Base-by-base conservation (phyloP, 2,797 vertebrate genomes). In the Gymnoscopelus braueri region DNA sequence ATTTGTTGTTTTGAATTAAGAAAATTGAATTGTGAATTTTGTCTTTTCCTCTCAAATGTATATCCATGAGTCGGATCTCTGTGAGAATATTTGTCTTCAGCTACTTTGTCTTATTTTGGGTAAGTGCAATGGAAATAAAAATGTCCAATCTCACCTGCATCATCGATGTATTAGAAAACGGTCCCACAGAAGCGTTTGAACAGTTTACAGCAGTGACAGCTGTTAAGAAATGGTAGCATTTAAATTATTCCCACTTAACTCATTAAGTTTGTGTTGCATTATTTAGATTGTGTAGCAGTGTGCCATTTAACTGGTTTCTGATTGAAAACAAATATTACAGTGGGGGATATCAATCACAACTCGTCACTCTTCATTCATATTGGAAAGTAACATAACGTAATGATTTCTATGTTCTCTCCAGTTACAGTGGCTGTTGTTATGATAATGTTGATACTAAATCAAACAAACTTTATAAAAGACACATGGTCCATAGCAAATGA, bases 121-220 rank as follows among this genome's bases (percentile, higher is more conserved):
- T n/a, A 83, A 60, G 85, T 90, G 85, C 85, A 88, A 86, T 89
- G 68, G 66, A 69, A 79, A 67, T 67, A 72, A 19, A 65, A 26
- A n/a, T 72, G 75, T 67, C 11, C 47, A 35, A 75, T 81, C 49
- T 63, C 48, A 61, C 67, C 63, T 77, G 32, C 63, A 5, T 67
- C 24, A 59, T 76, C 14, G 56, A 77, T 35, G 56, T 55, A 48
- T 5, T 57, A 51, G 35, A 23, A 29, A 44, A 54, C 61, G 64
- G 29, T 59, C 12, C 54, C 26, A 50, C 32, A 7, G 57, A 15
- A 67, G 39, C 11, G 35, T 74, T 65, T 67, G 54, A 77, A 56
- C 51, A 32, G 76, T 75, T 24, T 49, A 26, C 59, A 35, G 74
- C 55, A 24, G 24, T 68, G 48, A 51, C 51, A 7, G 24, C 50